phyloP scores from a whole-genome alignment of 2,113 vertebrate genomes.

The Trematomus loennbergii region DNA sequence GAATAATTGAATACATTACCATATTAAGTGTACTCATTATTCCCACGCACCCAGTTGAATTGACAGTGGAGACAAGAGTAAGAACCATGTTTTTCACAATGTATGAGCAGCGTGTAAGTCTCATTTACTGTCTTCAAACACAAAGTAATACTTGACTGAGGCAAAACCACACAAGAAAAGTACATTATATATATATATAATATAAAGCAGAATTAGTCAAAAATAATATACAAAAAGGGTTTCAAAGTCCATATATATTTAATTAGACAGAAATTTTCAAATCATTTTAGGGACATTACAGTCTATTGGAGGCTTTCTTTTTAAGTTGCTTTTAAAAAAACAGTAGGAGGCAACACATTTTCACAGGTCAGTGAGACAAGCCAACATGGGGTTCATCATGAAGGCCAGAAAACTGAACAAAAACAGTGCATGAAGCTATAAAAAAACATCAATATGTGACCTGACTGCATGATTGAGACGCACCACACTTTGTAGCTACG shows the following conservation, averaged over 20 bases:
- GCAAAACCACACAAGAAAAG: constrained; percentile 3
- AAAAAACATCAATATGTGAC: constrained; percentile 25
- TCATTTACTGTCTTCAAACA: not conserved
- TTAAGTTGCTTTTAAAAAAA: constrained; percentile 14
- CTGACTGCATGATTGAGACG: constrained; percentile 19
- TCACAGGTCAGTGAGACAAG: constrained; percentile 31
- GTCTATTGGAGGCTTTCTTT: constrained; percentile 4
- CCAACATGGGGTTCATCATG: constrained; percentile 14
- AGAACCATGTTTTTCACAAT: too few species aligned
- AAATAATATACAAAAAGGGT: constrained; percentile 19
- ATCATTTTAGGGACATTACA: constrained; percentile 35
- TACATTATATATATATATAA: not conserved
- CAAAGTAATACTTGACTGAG: constrained; percentile 18
- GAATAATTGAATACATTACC: not conserved
- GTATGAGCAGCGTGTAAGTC: too few species aligned
- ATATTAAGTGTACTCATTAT: not conserved
- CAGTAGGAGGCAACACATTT: constrained; percentile 37
- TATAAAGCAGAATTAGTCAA: constrained; percentile 16
- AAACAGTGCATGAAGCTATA: constrained; percentile 30
- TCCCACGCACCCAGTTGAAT: too few species aligned
- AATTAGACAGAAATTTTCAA: constrained; percentile 37
- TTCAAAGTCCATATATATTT: constrained; percentile 30
- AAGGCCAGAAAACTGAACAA: constrained; percentile 14
- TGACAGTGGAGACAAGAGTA: too few species aligned
- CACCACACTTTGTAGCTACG: constrained; percentile 25